phyloP scores from a whole-genome alignment of 2,797 vertebrate genomes.

The Centropyge bicolor region DNA sequence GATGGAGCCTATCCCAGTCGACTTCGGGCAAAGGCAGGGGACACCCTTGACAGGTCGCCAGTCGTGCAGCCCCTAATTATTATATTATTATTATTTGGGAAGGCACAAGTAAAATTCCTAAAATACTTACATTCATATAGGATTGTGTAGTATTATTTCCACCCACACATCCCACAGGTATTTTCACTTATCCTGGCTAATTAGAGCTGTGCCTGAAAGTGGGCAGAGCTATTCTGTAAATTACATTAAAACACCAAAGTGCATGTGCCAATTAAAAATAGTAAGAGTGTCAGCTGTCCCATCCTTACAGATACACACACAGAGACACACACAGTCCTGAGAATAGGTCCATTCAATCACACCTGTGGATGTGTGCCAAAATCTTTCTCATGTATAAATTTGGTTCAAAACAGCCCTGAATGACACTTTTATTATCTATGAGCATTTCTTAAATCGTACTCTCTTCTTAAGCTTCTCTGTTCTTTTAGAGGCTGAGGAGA shows the following conservation, averaged over 20 bases:
- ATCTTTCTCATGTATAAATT: background rate
- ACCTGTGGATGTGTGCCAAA: background rate
- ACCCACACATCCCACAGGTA: background rate
- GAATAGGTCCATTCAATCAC: background rate
- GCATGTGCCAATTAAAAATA: background rate
- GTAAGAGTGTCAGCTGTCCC: background rate
- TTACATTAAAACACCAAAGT: background rate
- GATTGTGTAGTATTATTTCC: background rate
- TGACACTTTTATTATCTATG: background rate
- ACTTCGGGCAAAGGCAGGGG: too few relatives aligned
- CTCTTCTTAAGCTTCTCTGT: background rate
- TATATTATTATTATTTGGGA: too few relatives aligned
- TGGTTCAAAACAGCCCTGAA: conserved; percentile 2
- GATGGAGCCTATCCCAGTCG: too few relatives aligned
- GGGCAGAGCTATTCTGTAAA: background rate
- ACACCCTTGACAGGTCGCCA: too few relatives aligned
- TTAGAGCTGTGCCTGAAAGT: background rate
- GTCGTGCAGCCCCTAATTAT: too few relatives aligned
- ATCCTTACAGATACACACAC: background rate
- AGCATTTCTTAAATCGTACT: background rate
- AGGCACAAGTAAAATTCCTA: too few relatives aligned
- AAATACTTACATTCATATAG: background rate
- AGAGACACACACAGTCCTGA: background rate
- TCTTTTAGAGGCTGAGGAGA: background rate
- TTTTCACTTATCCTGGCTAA: background rate